Evolutionary conservation across 2,888 invertebrate genomes (phyloP).

Genomic region (Drosophila mayaguana): DNA sequence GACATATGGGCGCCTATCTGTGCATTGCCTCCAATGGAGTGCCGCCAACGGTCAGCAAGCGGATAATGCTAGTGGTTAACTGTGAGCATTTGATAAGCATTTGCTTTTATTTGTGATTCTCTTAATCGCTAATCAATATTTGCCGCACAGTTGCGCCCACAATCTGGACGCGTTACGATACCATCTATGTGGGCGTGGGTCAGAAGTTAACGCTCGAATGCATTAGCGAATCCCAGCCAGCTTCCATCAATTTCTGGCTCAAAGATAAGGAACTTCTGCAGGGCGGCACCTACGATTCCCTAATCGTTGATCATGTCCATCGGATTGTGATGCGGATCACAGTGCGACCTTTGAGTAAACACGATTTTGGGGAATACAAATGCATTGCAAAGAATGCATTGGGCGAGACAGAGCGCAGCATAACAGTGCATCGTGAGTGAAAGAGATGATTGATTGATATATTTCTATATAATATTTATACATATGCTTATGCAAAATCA

Average conservation of each 20-base stretch:
- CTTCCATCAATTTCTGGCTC: conserved; percentile 84
- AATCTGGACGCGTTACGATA: conserved; percentile 82
- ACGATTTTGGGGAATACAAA: conserved; percentile 92
- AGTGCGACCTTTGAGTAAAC: conserved; percentile 88
- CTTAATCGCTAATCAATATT: too few relatives aligned
- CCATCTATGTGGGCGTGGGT: conserved; percentile 82
- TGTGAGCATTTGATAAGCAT: conserved; percentile 72
- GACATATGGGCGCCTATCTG: conserved; percentile 84
- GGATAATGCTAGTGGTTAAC: conserved; percentile 83
- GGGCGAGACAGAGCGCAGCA: conserved; percentile 87
- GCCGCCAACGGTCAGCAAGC: conserved; percentile 85
- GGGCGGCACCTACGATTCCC: conserved; percentile 84
- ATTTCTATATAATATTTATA: neutral
- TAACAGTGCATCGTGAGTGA: conserved; percentile 79
- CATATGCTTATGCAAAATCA: neutral
- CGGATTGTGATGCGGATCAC: conserved; percentile 91
- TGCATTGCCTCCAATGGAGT: conserved; percentile 85
- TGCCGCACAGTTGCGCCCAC: conserved; percentile 82
- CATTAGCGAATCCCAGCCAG: conserved; percentile 83
- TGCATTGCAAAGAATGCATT: conserved; percentile 93
- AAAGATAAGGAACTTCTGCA: conserved; percentile 83
- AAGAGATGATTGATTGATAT: neutral
- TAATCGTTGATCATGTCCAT: conserved; percentile 90
- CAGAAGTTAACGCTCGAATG: conserved; percentile 84
- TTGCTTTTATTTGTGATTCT: neutral